These are phyloP conservation scores for Caenorhabditis auriculariae DNA, from an alignment of 2,888 invertebrate genomes.

Conservation along the genomic window DNA sequence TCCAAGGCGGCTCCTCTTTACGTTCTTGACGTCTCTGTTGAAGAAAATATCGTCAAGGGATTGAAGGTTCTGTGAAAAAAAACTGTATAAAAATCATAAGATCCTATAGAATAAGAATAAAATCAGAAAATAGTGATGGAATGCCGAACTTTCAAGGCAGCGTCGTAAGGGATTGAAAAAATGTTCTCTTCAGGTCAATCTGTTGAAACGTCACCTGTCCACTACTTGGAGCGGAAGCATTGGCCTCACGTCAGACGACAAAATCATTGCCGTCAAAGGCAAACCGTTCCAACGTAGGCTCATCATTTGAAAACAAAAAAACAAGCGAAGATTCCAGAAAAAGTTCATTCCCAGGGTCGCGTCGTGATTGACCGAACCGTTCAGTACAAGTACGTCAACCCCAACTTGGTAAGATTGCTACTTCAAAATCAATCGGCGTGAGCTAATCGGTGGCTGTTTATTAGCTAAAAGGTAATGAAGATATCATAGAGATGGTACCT, in stretches of 20 bases:
- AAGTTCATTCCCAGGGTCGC: conserved; percentile 88
- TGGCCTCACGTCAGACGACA: conserved; percentile 39
- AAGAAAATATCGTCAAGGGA: not conserved
- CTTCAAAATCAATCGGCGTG: not conserved
- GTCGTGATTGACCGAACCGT: conserved; percentile 93
- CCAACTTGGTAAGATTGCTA: conserved; percentile 76
- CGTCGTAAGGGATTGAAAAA: not conserved
- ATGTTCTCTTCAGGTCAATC: conserved; percentile 17
- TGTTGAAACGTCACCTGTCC: conserved; percentile 7
- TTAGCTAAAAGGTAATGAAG: too few species aligned
- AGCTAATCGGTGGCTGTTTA: too few species aligned
- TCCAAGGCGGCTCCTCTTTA: conserved; percentile 21
- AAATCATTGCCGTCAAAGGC: conserved; percentile 48
- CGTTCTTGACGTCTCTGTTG: conserved; percentile 31
- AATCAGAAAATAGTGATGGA: too few species aligned
- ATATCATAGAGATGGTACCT: too few species aligned
- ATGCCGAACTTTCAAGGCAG: not conserved
- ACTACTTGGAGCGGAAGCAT: conserved; percentile 45
- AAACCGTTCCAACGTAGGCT: conserved; percentile 47
- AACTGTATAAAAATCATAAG: too few species aligned
- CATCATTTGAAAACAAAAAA: not conserved
- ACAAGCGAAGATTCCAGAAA: conserved; percentile 58
- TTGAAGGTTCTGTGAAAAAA: too few species aligned
- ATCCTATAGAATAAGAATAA: too few species aligned
- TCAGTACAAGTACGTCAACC: conserved; percentile 96